A percentile compares a stretch with the other conserved stretches of the same genome.
Conservation (phyloP, 2,113 vertebrate species). For the Rhynchomys soricoides region DNA sequence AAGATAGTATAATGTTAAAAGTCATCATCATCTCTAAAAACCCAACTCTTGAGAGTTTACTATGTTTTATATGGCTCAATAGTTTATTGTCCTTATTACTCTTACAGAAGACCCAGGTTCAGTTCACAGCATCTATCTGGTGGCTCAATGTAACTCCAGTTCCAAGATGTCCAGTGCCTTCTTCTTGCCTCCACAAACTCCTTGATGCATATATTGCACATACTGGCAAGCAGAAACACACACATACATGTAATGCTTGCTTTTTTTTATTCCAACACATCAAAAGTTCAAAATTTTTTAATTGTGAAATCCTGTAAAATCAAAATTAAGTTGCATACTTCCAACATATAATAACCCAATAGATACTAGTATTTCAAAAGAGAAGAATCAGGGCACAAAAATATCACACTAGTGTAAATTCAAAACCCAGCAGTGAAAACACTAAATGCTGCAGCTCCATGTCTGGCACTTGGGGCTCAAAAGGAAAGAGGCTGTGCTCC, state of each 20-base stretch:
- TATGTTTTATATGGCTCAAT: not conserved
- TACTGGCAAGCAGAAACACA: not conserved
- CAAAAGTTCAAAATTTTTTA: not conserved
- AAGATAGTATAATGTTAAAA: not conserved
- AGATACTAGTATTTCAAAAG: not conserved
- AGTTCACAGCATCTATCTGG: not conserved
- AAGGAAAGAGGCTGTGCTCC: not conserved
- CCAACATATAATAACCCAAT: not conserved
- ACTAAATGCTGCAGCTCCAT: not conserved
- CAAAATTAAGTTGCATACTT: not conserved
- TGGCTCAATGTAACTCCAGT: not conserved
- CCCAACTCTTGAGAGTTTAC: not conserved
- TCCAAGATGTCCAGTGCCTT: not conserved
- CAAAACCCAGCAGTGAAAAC: not conserved
- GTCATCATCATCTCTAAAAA: not conserved
- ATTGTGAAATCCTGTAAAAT: not conserved
- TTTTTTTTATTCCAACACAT: not conserved
- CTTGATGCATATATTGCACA: not conserved
- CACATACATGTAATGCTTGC: not conserved
- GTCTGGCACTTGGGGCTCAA: not conserved
- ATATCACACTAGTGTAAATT: not conserved
- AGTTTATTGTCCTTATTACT: not conserved
- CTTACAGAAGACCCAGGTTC: not conserved
- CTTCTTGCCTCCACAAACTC: not conserved
- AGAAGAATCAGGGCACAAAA: not conserved